Conservation (phyloP, 2,113 vertebrate species). For the Rhagologus leucostigma region DNA sequence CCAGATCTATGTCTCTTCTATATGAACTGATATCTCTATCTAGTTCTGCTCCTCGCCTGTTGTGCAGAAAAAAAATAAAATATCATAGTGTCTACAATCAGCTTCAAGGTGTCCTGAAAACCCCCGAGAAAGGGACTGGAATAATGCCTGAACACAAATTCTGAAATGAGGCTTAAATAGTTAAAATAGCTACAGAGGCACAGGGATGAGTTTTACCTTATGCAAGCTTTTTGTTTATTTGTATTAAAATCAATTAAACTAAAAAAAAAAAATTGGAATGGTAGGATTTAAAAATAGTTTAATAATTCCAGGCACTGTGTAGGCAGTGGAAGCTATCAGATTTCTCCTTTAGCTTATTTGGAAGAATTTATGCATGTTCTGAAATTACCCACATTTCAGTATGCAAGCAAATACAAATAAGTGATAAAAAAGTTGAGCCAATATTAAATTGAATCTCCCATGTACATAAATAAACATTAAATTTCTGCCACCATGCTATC, state of each 20-base stretch:
- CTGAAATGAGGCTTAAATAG: not conserved
- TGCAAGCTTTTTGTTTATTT: not conserved
- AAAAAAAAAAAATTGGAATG: not conserved
- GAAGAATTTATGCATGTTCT: not conserved
- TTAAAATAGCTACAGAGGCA: not conserved
- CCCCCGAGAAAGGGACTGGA: not conserved
- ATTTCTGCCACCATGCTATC: not conserved
- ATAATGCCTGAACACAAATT: not conserved
- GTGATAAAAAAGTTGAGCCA: not conserved
- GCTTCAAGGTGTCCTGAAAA: not conserved
- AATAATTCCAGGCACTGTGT: not conserved
- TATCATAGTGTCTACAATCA: not conserved
- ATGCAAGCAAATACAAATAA: not conserved
- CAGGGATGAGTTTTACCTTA: not conserved
- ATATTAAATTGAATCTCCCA: not conserved
- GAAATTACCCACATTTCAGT: not conserved
- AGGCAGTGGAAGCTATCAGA: not conserved
- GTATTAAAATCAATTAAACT: not conserved
- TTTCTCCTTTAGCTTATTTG: not conserved
- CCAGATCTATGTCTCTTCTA: not conserved
- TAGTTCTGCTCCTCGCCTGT: not conserved
- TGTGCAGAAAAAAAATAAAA: not conserved
- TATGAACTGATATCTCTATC: not conserved
- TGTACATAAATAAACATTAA: conserved; percentile 8
- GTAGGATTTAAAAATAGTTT: not conserved